Percentiles rank a stretch among this genome's conserved stretches.
phyloP scores from a whole-genome alignment of 2,888 invertebrate genomes.

The Cybosia mesomella region DNA sequence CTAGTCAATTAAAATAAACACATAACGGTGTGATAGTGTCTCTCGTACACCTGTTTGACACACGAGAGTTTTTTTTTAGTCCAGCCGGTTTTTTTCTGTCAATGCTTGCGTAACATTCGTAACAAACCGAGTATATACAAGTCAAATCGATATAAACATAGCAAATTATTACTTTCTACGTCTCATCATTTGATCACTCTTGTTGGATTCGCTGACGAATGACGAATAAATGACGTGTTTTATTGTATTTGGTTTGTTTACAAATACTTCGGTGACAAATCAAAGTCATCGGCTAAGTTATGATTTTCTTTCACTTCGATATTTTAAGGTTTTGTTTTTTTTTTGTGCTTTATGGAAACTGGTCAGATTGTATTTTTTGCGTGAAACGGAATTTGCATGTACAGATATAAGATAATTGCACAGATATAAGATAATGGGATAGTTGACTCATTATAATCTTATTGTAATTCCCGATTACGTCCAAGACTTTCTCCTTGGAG shows the following conservation, averaged over 20 bases:
- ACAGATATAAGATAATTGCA: no score
- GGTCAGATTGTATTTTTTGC: neutral
- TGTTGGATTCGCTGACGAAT: neutral
- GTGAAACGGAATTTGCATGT: no score
- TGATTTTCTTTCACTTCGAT: constrained; percentile 1
- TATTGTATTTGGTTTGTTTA: neutral
- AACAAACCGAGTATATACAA: constrained; percentile 26
- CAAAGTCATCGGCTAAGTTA: neutral
- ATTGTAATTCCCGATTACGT: no score
- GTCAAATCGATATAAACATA: constrained; percentile 19
- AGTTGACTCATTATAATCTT: no score
- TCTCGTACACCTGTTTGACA: constrained; percentile 25
- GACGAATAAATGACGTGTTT: neutral
- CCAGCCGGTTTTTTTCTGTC: constrained; percentile 34
- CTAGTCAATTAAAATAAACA: no score
- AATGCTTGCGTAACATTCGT: constrained; percentile 31
- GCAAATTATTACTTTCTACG: constrained; percentile 39
- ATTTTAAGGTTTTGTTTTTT: neutral
- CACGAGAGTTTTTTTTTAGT: constrained; percentile 35
- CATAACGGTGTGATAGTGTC: constrained; percentile 34
- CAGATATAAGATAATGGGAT: no score
- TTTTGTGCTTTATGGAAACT: neutral
- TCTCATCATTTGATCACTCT: neutral
- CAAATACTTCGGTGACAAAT: neutral
- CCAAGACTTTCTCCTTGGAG: no score